Evolutionary conservation across 2,113 vertebrate species (phyloP).

Genomic region (Pluvianellus socialis): DNA sequence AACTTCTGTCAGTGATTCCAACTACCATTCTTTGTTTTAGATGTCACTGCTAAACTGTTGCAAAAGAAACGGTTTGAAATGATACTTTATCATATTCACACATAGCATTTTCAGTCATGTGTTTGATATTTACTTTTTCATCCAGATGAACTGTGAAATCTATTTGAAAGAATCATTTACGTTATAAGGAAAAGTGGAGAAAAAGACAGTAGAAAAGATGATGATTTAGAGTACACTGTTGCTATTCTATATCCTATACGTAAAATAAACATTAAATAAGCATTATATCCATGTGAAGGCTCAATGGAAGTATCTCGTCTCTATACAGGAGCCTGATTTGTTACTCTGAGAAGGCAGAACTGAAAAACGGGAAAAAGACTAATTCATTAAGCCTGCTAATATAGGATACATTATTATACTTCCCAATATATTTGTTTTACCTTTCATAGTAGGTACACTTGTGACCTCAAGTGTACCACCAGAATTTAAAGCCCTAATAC

Average conservation of each 20-base stretch:
- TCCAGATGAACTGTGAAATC: background rate
- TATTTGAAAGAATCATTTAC: background rate
- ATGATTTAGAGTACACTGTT: background rate
- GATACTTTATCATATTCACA: background rate
- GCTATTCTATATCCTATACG: background rate
- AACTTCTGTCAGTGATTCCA: background rate
- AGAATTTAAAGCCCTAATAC: background rate
- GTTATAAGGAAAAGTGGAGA: background rate
- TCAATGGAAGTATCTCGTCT: background rate
- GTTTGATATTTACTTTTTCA: constrained; percentile 19
- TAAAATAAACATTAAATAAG: background rate
- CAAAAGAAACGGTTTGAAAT: background rate
- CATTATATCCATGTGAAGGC: background rate
- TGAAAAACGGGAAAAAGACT: background rate
- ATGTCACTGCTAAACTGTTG: background rate
- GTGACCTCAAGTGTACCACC: background rate
- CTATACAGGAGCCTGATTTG: background rate
- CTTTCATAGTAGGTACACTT: background rate
- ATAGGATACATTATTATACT: background rate
- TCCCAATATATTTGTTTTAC: background rate
- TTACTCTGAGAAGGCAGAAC: background rate
- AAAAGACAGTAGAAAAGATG: background rate
- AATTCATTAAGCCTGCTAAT: background rate
- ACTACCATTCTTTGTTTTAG: background rate
- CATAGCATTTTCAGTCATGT: background rate